Percentiles rank a stretch among this genome's conserved stretches.
Conservation (phyloP, 2,888 invertebrate genomes). For the Dicyrtomina minuta region DNA sequence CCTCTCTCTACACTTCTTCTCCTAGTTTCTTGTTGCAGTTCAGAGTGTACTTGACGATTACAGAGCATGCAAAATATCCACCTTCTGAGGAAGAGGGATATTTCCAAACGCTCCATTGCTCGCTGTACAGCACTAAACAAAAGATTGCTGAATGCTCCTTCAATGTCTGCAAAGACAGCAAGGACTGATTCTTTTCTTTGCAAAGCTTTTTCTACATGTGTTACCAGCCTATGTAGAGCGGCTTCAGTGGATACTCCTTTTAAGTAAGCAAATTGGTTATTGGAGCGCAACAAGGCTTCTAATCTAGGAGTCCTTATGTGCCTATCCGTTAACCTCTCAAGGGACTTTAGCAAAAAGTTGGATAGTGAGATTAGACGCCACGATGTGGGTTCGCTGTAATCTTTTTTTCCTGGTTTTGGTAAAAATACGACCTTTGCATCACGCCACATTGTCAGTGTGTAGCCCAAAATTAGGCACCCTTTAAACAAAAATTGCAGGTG, state of each 20-base stretch:
- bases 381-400: slow-evolving; percentile 19
- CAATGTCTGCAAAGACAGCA: slow-evolving; percentile 49
- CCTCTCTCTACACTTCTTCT: background rate
- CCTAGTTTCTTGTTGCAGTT: no score
- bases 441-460: slow-evolving; percentile 7
- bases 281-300: background rate
- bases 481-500: background rate
- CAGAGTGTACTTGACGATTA: no score
- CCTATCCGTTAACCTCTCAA: slow-evolving; percentile 36
- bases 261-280: slow-evolving; percentile 36
- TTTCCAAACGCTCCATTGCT: slow-evolving; percentile 33
- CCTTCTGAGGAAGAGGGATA: background rate
- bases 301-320: slow-evolving; percentile 8
- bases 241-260: slow-evolving; percentile 34
- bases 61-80: background rate
- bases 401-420: slow-evolving; percentile 37
- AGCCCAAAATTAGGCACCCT: slow-evolving; percentile 17
- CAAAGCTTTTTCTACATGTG: slow-evolving; percentile 10
- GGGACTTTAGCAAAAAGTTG: slow-evolving; percentile 37
- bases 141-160: slow-evolving; percentile 53
- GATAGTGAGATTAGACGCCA: slow-evolving; percentile 41
- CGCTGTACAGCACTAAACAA: slow-evolving; percentile 1
- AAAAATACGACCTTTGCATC: slow-evolving; percentile 29
- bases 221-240: slow-evolving; percentile 33
- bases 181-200: slow-evolving; percentile 35